These are phyloP conservation scores for Herpailurus yagouaroundi DNA, from an alignment of 2,113 vertebrate genomes.

Conservation along the genomic window DNA sequence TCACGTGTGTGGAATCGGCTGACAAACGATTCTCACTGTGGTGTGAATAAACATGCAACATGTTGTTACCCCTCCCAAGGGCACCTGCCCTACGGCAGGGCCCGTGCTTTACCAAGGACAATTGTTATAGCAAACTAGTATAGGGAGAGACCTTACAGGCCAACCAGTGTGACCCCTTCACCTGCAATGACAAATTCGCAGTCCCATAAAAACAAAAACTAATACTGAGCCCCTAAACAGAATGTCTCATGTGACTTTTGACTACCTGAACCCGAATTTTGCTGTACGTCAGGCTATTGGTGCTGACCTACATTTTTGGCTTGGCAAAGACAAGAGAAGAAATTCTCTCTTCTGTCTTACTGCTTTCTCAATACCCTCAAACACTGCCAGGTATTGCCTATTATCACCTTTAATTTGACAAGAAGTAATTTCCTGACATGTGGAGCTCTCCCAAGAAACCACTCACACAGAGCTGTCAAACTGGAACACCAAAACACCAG, in stretches of 20 bases:
- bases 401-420: conserved; percentile 52
- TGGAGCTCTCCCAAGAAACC: neutral
- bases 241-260: neutral
- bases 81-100: rapidly evolving
- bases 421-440: conserved; percentile 54
- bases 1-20: neutral
- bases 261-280: neutral
- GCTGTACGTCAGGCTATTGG: neutral
- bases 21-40: neutral
- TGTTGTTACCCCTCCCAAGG: neutral
- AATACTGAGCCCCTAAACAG: neutral
- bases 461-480: neutral
- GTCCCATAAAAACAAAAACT: neutral
- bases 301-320: conserved; percentile 34
- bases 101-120: neutral
- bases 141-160: neutral
- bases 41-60: neutral
- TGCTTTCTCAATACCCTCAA: neutral
- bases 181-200: neutral
- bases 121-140: neutral
- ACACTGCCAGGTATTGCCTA: neutral
- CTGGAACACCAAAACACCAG: neutral
- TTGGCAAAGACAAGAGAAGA: conserved; percentile 44
- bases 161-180: neutral
- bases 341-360: neutral